A percentile compares a stretch with the other conserved stretches of the same genome.
Conservation (phyloP, 1,140 invertebrate genomes). For the Tetragnatha versicolor region DNA sequence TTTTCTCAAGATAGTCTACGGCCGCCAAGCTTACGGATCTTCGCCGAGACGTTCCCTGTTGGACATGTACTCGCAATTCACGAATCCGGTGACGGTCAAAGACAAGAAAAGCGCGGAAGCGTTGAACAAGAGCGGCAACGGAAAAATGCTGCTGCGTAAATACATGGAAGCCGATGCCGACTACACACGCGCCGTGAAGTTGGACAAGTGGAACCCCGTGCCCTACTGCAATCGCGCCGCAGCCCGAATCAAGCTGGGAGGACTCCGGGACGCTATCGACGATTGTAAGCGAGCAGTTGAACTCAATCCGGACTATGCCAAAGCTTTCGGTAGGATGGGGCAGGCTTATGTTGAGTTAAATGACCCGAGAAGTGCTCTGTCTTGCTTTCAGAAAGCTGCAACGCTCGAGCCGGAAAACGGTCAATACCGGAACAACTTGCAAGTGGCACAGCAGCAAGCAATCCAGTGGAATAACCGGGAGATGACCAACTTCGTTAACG, state of each 20-base stretch:
- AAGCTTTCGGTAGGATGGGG: conserved; percentile 27
- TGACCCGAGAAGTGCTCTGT: background rate
- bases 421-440: conserved; percentile 11
- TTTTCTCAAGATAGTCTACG: too few relatives aligned
- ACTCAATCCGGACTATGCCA: conserved; percentile 36
- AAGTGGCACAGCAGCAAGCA: conserved; percentile 2
- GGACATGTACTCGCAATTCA: conserved; percentile 31
- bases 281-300: conserved; percentile 7
- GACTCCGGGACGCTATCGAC: background rate
- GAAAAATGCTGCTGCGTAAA: background rate
- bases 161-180: background rate
- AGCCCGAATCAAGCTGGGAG: background rate
- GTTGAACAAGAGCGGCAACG: conserved; percentile 6
- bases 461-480: background rate
- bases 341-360: conserved; percentile 33
- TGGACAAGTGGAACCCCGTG: conserved; percentile 26
- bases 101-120: background rate
- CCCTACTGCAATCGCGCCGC: conserved; percentile 34
- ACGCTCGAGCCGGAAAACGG: conserved; percentile 30
- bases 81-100: conserved; percentile 10
- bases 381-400: conserved; percentile 17
- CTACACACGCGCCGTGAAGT: conserved; percentile 12
- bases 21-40: too few relatives aligned
- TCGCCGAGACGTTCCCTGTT: conserved; percentile 5
- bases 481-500: too few relatives aligned